Conservation (phyloP, 1,140 invertebrate genomes). For the Formica selysi region DNA sequence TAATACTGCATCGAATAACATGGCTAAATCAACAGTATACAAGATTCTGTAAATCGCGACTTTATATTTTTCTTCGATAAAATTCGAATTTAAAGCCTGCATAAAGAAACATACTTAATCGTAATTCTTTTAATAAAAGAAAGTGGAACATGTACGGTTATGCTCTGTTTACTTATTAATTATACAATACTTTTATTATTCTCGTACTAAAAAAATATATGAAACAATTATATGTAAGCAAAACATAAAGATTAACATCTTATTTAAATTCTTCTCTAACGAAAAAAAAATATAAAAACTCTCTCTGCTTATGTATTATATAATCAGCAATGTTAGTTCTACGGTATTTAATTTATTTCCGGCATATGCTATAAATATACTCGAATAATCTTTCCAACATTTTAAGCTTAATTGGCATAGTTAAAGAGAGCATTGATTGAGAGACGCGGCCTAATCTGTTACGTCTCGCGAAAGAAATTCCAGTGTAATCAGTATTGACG, state of each 20-base stretch:
- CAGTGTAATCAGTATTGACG: conserved; percentile 2
- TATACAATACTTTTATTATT: not conserved
- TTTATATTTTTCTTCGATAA: not conserved
- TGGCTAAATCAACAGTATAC: conserved; percentile 2
- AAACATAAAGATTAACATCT: not conserved
- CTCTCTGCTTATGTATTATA: not conserved
- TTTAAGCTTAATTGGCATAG: conserved; percentile 5
- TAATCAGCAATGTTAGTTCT: not conserved
- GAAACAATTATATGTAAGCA: conserved; percentile 1
- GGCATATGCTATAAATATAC: not conserved
- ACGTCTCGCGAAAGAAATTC: conserved; percentile 1
- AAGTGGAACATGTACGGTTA: not conserved
- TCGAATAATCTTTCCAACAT: not conserved
- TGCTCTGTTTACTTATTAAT: conserved; percentile 2
- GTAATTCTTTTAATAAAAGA: not conserved
- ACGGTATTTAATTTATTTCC: not conserved
- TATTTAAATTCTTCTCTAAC: not conserved
- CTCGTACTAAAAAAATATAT: not conserved
- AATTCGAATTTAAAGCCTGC: not conserved
- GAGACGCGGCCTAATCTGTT: conserved; percentile 25
- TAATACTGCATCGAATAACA: conserved; percentile 20
- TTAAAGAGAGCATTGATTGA: conserved; percentile 34
- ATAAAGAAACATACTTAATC: not conserved
- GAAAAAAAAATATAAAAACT: not conserved
- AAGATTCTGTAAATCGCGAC: not conserved